Base-by-base conservation (phyloP, 2,888 invertebrate genomes). In the Drosophila stalkeri region DNA sequence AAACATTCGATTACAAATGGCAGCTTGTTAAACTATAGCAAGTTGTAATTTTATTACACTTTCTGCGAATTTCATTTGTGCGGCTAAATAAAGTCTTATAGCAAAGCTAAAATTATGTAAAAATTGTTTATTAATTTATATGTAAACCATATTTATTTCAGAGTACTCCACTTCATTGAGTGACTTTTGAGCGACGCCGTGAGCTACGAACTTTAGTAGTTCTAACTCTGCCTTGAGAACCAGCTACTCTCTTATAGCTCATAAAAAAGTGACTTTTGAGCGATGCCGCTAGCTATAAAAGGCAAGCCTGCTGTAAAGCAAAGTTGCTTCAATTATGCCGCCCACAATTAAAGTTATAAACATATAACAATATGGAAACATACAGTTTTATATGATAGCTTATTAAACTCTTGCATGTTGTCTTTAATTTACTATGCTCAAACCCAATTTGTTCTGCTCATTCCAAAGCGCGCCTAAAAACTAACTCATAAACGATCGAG, bases 21-120 rank as follows among this genome's bases (percentile, higher is more conserved):
- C 47, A 49, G 43, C 44, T 35, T 59, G 23, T 39, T 43, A 49
- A 44, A 12, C 43, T 46, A 23, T 37, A 43, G 18, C 46, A 59
- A 39, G 60, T 61, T 55, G n/a, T 46, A 31, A 37, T 27, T 33
- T 61, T 54, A 59, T 18, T 68, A 49, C 33, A 27, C 47, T 6
- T 20, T 62, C 64, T 51, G 66, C 56, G 46, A 77, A 69, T 49
- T 57, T 59, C 47, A 54, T 60, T 66, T 68, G 56, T 77, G 75
- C 70, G 56, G 65, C 73, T 64, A 56, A 81, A 87, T 77, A 77
- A 81, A 81, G 55, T 74, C 62, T 66, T 54, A 59, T 75, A 84
- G 77, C 85, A 44, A 79, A 80, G 89, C 77, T 84, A 77, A 74
- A 77, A 74, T 56, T n/a, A 61, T 35, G 12, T 44, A 9, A 43